A percentile compares a stretch with the other conserved stretches of the same genome.
Evolutionary conservation across 2,888 invertebrate genomes (phyloP).

Genomic region (Leptinotarsa rubiginosa): DNA sequence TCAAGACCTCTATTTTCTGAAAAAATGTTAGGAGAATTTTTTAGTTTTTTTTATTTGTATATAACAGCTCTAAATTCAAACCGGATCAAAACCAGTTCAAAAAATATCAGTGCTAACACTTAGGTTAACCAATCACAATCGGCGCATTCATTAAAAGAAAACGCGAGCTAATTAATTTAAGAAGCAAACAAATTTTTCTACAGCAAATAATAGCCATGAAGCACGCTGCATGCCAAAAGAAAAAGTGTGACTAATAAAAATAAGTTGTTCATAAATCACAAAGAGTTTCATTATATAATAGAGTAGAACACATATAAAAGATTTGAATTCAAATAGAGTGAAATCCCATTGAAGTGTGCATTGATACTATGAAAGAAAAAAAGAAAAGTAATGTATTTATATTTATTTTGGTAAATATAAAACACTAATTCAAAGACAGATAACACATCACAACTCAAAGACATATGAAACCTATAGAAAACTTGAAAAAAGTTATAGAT

Average conservation of each 20-base stretch:
- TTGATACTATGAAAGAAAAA: no score
- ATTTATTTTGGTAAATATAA: no score
- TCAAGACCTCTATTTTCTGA: slow-evolving; percentile 31
- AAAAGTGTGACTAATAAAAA: slow-evolving; percentile 2
- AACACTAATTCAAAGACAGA: no score
- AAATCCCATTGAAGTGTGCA: no score
- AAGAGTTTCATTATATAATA: not conserved
- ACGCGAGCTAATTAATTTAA: slow-evolving; percentile 39
- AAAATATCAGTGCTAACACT: slow-evolving; percentile 46
- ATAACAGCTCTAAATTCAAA: slow-evolving; percentile 3
- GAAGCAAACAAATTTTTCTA: slow-evolving; percentile 33
- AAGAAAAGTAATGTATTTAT: no score
- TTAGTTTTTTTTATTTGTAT: not conserved
- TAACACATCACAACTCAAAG: no score
- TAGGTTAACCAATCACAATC: slow-evolving; percentile 67
- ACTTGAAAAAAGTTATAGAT: no score
- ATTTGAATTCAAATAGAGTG: no score
- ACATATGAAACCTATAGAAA: no score
- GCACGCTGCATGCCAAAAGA: slow-evolving; percentile 25
- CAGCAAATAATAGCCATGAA: slow-evolving; percentile 28
- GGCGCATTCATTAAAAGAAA: slow-evolving; percentile 52
- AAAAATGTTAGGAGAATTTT: slow-evolving; percentile 18
- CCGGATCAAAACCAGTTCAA: not conserved
- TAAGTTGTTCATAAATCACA: not conserved
- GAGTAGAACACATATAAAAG: not conserved